Evolutionary conservation across 2,113 vertebrate species (phyloP).

Genomic region (Onychostruthus taczanowskii): DNA sequence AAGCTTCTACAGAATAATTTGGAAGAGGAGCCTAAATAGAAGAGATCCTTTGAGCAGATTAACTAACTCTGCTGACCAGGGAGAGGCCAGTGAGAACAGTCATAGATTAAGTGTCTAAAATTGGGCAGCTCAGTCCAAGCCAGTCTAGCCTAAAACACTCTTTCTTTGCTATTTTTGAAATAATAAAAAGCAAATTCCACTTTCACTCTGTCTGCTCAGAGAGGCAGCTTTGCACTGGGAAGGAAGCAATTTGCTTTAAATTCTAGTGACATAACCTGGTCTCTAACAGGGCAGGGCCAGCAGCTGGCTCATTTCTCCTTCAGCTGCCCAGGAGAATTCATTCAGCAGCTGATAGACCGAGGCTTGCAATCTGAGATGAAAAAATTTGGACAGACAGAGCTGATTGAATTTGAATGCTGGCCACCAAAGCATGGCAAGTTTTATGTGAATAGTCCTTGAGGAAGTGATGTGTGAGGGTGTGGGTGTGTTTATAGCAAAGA

Average conservation of each 20-base stretch:
- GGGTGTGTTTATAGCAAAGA: not conserved
- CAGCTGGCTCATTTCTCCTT: slow-evolving; percentile 34
- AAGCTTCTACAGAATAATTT: not conserved
- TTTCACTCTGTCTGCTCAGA: not conserved
- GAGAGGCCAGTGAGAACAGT: not conserved
- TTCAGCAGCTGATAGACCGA: not conserved
- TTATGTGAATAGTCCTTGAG: not conserved
- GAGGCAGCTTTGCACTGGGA: not conserved
- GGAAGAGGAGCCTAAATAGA: not conserved
- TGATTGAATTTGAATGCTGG: not conserved
- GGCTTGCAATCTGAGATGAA: not conserved
- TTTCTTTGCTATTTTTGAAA: not conserved
- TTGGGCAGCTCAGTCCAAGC: not conserved
- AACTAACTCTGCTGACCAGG: not conserved
- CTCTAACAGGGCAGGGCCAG: not conserved
- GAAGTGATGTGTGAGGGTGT: not conserved
- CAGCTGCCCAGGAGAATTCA: not conserved
- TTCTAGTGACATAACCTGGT: slow-evolving; percentile 15
- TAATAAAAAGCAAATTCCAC: not conserved
- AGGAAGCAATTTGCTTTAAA: slow-evolving; percentile 23
- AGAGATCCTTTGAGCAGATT: not conserved
- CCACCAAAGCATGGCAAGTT: not conserved
- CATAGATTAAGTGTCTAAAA: not conserved
- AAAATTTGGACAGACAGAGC: not conserved
- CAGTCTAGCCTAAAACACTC: not conserved